Base-by-base conservation (phyloP, 2,888 invertebrate genomes). In the Dryobota labecula region DNA sequence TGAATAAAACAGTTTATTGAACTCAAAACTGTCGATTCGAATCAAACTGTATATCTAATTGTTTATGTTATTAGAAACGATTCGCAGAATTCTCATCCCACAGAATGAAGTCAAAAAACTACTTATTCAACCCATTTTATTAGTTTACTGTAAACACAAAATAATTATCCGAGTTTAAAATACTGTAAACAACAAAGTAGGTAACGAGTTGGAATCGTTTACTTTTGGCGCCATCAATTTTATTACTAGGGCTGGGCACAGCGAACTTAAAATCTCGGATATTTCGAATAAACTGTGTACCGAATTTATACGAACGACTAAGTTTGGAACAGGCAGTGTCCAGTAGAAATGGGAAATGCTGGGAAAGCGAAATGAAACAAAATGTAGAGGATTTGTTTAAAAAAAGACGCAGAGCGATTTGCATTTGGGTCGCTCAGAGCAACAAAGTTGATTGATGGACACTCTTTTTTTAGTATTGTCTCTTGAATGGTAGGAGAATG, bases 151-250 rank as follows among this genome's bases (percentile, higher is more conserved):
- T 63, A 85, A 78, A 84, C 73, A 74, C 60, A 68, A n/a, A n/a
- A n/a, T n/a, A n/a, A 61, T 75, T 72, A 62, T 47, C 58, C 9
- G 56, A 62, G 68, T 76, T 69, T 45, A 73, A 82, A 76, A 51
- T 73, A 79, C 70, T 66, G 70, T 73, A 78, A 82, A 84, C 77
- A 80, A 78, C 78, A 76, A 83, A 85, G 75, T 72, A 67, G 66
- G 69, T 62, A 78, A 80, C 49, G 61, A 69, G 71, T 75, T 82
- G 84, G 80, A 87, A 89, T 86, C 81, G 86, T 86, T 89, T 86
- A 81, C 84, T 78, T 82, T 71, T 84, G 78, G 82, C 77, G 65
- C 85, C 84, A 86, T 87, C 87, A 82, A 80, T 85, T 83, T 81
- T 76, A 60, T 33, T 18, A 66, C 49, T 72, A 84, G 78, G 85